A percentile compares a stretch with the other conserved stretches of the same genome.
Evolutionary conservation across 2,888 invertebrate species (phyloP).

Genomic region (Meteorus cinctellus): DNA sequence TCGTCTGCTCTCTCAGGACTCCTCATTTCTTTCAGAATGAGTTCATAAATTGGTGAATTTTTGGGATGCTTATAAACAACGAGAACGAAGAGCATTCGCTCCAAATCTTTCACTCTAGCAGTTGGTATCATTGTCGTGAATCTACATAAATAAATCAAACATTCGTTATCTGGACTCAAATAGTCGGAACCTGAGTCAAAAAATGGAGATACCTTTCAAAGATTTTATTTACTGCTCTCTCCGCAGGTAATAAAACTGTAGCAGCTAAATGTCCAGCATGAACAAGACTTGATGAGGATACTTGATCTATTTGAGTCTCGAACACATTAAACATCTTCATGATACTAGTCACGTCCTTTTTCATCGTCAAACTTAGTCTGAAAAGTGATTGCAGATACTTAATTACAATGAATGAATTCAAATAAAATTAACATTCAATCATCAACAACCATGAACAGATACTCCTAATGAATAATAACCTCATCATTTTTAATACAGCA

Average conservation of each 20-base stretch:
- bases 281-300: constrained; percentile 78
- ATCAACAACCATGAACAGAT: no score
- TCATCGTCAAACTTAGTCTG: constrained; percentile 53
- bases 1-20: constrained; percentile 76
- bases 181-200: constrained; percentile 17
- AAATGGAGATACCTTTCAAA: constrained; percentile 69
- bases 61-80: constrained; percentile 78
- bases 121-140: constrained; percentile 74
- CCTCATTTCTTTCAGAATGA: constrained; percentile 75
- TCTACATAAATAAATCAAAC: constrained; percentile 53
- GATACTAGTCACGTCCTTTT: constrained; percentile 9
- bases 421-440: background rate
- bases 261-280: constrained; percentile 81
- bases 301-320: constrained; percentile 75
- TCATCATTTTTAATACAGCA: constrained; percentile 78
- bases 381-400: constrained; percentile 13
- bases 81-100: constrained; percentile 79
- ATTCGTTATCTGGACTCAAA: constrained; percentile 8
- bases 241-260: constrained; percentile 74
- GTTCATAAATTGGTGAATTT: constrained; percentile 73
- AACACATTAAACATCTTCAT: constrained; percentile 38
- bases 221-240: constrained; percentile 74
- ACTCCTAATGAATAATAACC: constrained; percentile 49
- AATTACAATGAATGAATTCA: background rate
- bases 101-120: constrained; percentile 83